A percentile compares a stretch with the other conserved stretches of the same genome.
These are phyloP conservation scores for Hemibagrus guttatus DNA, from an alignment of 2,797 vertebrate genomes.

Conservation along the genomic window DNA sequence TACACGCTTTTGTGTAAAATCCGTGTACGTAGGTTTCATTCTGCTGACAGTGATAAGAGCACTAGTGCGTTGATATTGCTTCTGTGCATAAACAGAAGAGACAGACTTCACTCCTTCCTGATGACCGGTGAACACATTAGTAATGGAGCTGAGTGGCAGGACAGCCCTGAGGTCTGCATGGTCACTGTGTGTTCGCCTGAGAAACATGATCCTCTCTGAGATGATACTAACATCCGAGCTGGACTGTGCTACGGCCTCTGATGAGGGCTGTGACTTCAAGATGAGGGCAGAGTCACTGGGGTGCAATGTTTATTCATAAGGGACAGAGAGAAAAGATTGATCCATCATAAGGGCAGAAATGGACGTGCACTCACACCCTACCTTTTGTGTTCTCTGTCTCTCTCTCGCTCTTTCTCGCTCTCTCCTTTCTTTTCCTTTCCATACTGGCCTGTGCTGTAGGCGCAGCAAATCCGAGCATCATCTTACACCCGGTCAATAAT, in stretches of 20 bases:
- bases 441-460: constrained; percentile 6
- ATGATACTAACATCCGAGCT: constrained; percentile 28
- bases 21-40: not conserved
- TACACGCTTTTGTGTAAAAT: not conserved
- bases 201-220: constrained; percentile 31
- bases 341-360: not conserved
- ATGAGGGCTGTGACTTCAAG: not conserved
- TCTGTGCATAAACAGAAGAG: not conserved
- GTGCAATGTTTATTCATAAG: not conserved
- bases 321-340: not conserved
- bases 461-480: constrained; percentile 36
- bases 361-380: not conserved
- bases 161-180: constrained; percentile 28
- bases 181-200: constrained; percentile 16
- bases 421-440: not conserved
- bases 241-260: not conserved
- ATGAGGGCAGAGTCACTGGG: not conserved
- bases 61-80: not conserved
- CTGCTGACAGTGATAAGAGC: no score
- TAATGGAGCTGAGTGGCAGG: not conserved
- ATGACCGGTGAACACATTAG: not conserved
- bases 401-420: not conserved
- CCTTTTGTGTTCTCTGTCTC: not conserved
- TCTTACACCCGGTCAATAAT: constrained; percentile 48
- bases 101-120: not conserved